Evolutionary conservation across 2,797 vertebrate species (phyloP).

Genomic region (Eurystomus glaucurus): DNA sequence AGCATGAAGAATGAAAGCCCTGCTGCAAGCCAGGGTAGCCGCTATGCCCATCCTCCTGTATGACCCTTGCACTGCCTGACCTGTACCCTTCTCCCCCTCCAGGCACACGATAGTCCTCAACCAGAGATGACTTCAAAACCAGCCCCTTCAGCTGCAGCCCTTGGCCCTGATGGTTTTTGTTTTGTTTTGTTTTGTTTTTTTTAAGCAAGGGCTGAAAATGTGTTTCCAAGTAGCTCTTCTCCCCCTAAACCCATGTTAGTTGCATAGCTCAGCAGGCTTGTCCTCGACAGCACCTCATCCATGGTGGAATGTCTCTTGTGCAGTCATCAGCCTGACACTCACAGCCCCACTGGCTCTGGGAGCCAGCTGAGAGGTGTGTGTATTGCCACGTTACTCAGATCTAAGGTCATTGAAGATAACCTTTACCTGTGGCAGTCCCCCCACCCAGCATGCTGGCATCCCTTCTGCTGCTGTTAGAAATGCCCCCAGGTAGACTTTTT

Average conservation of each 20-base stretch:
- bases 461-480: not conserved
- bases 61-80: accelerated
- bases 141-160: not conserved
- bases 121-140: not conserved
- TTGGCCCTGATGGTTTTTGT: not conserved
- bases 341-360: not conserved
- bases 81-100: accelerated
- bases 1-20: accelerated
- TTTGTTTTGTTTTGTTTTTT: not conserved
- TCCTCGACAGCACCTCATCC: accelerated
- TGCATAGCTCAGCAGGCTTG: accelerated
- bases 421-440: not conserved
- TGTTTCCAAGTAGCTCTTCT: not conserved
- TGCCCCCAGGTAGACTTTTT: accelerated
- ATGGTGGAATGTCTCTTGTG: accelerated
- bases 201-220: not conserved
- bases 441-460: accelerated
- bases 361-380: accelerated
- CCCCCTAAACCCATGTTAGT: accelerated
- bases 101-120: not conserved
- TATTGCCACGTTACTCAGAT: accelerated
- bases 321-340: not conserved
- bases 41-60: accelerated
- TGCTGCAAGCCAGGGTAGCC: accelerated
- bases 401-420: not conserved